These are phyloP conservation scores for Heliconius himera DNA, from an alignment of 1,140 invertebrate species.

Conservation along the genomic window DNA sequence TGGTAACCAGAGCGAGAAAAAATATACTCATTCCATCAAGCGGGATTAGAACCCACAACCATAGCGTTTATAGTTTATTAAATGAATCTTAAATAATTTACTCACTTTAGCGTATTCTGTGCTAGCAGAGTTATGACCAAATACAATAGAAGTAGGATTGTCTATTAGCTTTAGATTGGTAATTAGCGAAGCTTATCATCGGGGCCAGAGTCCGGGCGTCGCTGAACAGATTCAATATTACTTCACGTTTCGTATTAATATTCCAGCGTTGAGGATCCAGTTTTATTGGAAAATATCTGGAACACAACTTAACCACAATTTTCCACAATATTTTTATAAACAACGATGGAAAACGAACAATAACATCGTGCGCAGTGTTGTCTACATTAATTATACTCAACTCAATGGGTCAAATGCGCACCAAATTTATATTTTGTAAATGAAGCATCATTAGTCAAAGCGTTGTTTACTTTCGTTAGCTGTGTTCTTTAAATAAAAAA, in stretches of 20 bases:
- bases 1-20: too few species aligned
- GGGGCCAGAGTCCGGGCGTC: constrained; percentile 92
- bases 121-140: too few species aligned
- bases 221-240: constrained; percentile 92
- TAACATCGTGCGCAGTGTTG: constrained; percentile 3
- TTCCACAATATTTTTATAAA: neutral
- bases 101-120: too few species aligned
- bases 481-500: too few species aligned
- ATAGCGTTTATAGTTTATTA: too few species aligned
- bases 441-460: too few species aligned
- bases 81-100: too few species aligned
- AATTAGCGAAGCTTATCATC: constrained; percentile 86
- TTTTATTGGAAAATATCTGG: constrained; percentile 59
- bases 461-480: too few species aligned
- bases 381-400: constrained; percentile 30
- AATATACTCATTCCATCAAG: too few species aligned
- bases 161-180: constrained; percentile 80
- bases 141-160: too few species aligned
- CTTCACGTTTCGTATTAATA: constrained; percentile 88
- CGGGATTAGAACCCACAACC: too few species aligned
- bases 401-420: neutral
- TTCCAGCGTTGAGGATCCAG: constrained; percentile 83
- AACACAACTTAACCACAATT: neutral
- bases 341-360: neutral
- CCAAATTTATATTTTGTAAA: too few species aligned